Conservation (phyloP, 2,797 vertebrate species). For the Enteromius radiatus region DNA sequence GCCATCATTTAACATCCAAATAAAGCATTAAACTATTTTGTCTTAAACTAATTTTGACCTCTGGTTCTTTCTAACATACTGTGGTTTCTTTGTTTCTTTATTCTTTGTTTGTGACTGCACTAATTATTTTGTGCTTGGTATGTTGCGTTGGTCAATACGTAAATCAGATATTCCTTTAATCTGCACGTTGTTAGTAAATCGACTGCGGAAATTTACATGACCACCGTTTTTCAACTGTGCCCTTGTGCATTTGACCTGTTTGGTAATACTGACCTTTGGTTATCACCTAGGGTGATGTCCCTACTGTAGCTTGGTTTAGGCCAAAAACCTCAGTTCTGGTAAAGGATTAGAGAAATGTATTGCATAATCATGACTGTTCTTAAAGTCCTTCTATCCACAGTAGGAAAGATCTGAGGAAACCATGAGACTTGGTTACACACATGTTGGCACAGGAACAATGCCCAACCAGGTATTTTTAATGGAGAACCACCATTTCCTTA, state of each 20-base stretch:
- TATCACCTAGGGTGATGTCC: slow-evolving; percentile 2
- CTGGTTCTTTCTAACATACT: no score
- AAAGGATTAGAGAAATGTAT: slow-evolving; percentile 5
- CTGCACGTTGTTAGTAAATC: no score
- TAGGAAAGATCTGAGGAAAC: slow-evolving; percentile 20
- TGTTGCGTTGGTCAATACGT: no score
- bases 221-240: not conserved
- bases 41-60: no score
- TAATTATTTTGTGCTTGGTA: no score
- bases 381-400: slow-evolving; percentile 13
- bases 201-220: no score
- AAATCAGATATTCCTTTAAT: no score
- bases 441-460: slow-evolving; percentile 39
- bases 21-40: no score
- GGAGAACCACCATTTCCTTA: slow-evolving; percentile 1
- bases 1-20: no score
- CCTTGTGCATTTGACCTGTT: not conserved
- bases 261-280: not conserved
- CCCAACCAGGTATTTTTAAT: slow-evolving; percentile 26
- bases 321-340: slow-evolving; percentile 21
- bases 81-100: no score
- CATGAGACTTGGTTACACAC: slow-evolving; percentile 22
- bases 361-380: slow-evolving; percentile 4
- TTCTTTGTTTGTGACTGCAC: no score
- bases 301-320: slow-evolving; percentile 20